Conservation (phyloP, 1,140 invertebrate genomes). For the Brachionus koreanus region DNA sequence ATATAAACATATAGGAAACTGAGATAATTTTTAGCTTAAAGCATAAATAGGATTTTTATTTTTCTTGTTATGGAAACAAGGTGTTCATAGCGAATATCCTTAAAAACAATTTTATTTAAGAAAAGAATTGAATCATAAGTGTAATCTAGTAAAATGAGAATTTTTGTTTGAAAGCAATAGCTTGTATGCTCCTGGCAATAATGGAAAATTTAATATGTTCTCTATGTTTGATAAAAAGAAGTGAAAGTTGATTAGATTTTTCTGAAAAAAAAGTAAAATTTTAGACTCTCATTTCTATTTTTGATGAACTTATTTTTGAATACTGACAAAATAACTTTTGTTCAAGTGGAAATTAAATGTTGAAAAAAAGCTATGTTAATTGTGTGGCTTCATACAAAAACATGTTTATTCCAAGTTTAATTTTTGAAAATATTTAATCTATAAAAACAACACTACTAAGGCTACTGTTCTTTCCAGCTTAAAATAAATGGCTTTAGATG, state of each 20-base stretch:
- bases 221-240: too few species aligned
- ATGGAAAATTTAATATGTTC: background rate
- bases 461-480: too few species aligned
- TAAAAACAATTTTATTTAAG: background rate
- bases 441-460: background rate
- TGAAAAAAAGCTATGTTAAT: background rate
- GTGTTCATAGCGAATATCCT: background rate
- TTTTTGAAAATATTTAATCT: background rate
- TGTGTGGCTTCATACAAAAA: background rate
- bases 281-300: background rate
- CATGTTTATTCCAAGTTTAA: background rate
- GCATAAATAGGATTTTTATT: background rate
- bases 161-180: background rate
- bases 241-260: too few species aligned
- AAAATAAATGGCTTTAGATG: too few species aligned
- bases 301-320: background rate
- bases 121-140: background rate
- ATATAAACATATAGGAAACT: background rate
- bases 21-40: background rate
- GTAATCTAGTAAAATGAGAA: background rate
- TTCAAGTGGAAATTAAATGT: background rate
- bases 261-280: too few species aligned
- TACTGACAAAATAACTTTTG: background rate
- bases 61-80: background rate
- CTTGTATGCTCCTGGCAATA: background rate